Percentiles rank a stretch among this genome's conserved stretches.
These are phyloP conservation scores for Zygogramma bicolorata DNA, from an alignment of 2,888 invertebrate genomes.

Conservation along the genomic window DNA sequence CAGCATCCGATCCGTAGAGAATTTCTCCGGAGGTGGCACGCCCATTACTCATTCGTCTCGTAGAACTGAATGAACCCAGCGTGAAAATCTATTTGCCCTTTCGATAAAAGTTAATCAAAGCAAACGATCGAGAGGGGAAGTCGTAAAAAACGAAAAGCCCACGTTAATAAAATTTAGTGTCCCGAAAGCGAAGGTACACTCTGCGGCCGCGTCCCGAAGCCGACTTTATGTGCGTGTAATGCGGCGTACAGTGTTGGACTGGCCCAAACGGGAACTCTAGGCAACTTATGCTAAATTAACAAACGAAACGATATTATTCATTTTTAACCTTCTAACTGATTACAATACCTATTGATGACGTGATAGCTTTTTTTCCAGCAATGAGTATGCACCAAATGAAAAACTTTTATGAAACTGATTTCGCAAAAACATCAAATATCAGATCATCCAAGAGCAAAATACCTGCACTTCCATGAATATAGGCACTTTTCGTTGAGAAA, in stretches of 20 bases:
- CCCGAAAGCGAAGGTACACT: slow-evolving; percentile 28
- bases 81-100: not conserved
- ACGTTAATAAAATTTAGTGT: slow-evolving; percentile 31
- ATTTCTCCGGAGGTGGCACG: not conserved
- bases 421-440: too few species aligned
- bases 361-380: too few species aligned
- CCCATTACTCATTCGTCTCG: not conserved
- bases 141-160: slow-evolving; percentile 16
- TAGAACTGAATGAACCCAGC: not conserved
- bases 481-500: too few species aligned
- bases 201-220: slow-evolving; percentile 16
- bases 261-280: too few species aligned
- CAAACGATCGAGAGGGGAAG: not conserved
- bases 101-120: not conserved
- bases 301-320: too few species aligned
- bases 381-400: too few species aligned
- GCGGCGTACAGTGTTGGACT: slow-evolving; percentile 16
- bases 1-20: not conserved
- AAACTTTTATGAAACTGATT: too few species aligned
- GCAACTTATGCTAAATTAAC: too few species aligned
- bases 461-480: too few species aligned
- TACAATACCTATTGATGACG: too few species aligned
- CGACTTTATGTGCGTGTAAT: slow-evolving; percentile 33
- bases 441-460: too few species aligned
- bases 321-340: too few species aligned